These are phyloP conservation scores for Macrophya alboannulata DNA, from an alignment of 2,888 invertebrate species.

Conservation along the genomic window DNA sequence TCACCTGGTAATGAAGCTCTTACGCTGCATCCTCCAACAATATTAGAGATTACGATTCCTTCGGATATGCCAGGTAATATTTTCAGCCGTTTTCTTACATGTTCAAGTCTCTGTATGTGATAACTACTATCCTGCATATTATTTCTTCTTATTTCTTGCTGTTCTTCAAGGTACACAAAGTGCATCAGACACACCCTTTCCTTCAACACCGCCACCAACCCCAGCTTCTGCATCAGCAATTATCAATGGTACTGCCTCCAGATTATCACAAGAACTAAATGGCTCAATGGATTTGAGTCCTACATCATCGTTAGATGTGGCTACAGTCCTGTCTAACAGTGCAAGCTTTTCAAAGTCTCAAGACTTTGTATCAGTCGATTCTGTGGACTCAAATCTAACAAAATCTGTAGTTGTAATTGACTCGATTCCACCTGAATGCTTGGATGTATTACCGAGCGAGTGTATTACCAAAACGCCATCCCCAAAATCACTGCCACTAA, in stretches of 20 bases:
- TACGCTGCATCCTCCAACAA: constrained; percentile 67
- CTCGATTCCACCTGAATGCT: constrained; percentile 56
- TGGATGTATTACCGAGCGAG: constrained; percentile 43
- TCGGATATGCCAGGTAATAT: constrained; percentile 56
- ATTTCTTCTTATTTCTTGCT: not conserved
- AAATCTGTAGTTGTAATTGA: constrained; percentile 47
- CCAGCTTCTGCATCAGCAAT: constrained; percentile 67
- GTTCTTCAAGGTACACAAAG: constrained; percentile 12
- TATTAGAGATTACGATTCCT: constrained; percentile 67
- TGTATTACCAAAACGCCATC: constrained; percentile 41
- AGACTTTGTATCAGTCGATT: constrained; percentile 63
- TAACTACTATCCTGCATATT: not conserved
- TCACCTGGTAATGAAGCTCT: constrained; percentile 71
- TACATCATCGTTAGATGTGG: constrained; percentile 62
- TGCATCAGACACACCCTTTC: constrained; percentile 61
- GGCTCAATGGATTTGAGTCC: constrained; percentile 64
- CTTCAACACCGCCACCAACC: constrained; percentile 73
- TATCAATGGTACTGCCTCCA: constrained; percentile 62
- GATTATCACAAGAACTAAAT: constrained; percentile 62
- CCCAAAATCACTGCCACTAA: constrained; percentile 60
- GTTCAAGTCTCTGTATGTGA: constrained; percentile 19
- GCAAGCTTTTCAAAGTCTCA: constrained; percentile 63
- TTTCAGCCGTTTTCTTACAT: constrained; percentile 40
- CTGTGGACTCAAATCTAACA: constrained; percentile 57
- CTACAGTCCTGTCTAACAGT: constrained; percentile 63